Conservation (phyloP, 2,113 vertebrate genomes). For the Crotalus tigris region DNA sequence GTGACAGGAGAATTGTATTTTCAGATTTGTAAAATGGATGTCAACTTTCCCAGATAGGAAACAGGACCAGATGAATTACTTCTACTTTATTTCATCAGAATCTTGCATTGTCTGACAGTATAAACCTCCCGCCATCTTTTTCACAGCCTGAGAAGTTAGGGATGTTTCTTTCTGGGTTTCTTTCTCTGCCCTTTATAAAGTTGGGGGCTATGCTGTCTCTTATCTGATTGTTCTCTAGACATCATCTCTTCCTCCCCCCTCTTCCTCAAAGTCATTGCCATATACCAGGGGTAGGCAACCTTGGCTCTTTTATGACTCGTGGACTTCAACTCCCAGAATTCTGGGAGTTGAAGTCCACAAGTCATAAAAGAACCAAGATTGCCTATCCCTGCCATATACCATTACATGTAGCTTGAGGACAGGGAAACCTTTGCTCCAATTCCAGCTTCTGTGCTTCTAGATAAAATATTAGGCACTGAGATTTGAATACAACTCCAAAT, state of each 20-base stretch:
- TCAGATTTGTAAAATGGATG: background rate
- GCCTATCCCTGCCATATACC: too few species aligned
- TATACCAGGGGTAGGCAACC: too few species aligned
- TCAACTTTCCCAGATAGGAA: background rate
- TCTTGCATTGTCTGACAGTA: background rate
- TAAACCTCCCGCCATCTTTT: background rate
- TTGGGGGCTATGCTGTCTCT: background rate
- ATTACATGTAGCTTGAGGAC: background rate
- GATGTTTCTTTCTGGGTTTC: background rate
- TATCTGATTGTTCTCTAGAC: background rate
- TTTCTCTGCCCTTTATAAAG: background rate
- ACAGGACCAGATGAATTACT: background rate
- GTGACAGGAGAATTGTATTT: background rate
- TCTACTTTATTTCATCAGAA: background rate
- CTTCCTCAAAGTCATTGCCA: background rate
- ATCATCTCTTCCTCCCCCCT: background rate
- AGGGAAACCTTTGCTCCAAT: background rate
- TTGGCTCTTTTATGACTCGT: too few species aligned
- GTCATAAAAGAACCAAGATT: too few species aligned
- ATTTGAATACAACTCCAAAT: background rate
- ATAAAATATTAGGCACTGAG: background rate
- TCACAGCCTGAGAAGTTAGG: background rate
- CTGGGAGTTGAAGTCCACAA: too few species aligned
- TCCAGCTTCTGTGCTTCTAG: background rate
- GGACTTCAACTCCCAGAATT: too few species aligned